These are phyloP conservation scores for Ips typographus DNA, from an alignment of 1,140 invertebrate species.

Conservation along the genomic window DNA sequence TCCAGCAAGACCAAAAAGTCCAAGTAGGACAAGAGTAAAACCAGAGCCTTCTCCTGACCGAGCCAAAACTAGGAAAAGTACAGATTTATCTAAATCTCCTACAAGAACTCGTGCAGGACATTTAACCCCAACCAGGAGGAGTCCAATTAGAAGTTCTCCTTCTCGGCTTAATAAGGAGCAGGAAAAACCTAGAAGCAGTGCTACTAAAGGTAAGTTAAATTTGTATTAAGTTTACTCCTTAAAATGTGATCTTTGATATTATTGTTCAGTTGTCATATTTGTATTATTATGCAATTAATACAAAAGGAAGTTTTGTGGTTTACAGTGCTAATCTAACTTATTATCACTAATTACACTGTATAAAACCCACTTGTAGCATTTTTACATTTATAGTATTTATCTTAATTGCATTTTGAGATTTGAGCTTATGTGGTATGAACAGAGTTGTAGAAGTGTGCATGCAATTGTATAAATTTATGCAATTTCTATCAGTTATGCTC, in stretches of 20 bases:
- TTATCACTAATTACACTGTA: too few relatives aligned
- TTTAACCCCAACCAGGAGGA: slow-evolving; percentile 17
- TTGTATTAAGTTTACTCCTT: background rate
- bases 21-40: slow-evolving; percentile 16
- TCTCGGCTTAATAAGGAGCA: slow-evolving; percentile 10
- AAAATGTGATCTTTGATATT: too few relatives aligned
- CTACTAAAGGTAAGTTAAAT: slow-evolving; percentile 1
- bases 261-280: background rate
- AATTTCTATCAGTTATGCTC: too few relatives aligned
- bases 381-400: too few relatives aligned
- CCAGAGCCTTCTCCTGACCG: background rate
- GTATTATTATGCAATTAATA: background rate
- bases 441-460: too few relatives aligned
- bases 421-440: too few relatives aligned
- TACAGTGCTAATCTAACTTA: too few relatives aligned
- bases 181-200: slow-evolving; percentile 17
- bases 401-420: too few relatives aligned
- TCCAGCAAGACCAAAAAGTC: slow-evolving; percentile 41
- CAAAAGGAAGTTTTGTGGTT: too few relatives aligned
- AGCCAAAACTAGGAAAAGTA: background rate
- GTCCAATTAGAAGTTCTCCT: slow-evolving; percentile 35
- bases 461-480: too few relatives aligned
- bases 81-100: slow-evolving; percentile 9
- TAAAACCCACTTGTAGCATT: too few relatives aligned
- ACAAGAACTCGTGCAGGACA: background rate